Conservation (phyloP, 2,888 invertebrate genomes). For the Atethmia centrago region DNA sequence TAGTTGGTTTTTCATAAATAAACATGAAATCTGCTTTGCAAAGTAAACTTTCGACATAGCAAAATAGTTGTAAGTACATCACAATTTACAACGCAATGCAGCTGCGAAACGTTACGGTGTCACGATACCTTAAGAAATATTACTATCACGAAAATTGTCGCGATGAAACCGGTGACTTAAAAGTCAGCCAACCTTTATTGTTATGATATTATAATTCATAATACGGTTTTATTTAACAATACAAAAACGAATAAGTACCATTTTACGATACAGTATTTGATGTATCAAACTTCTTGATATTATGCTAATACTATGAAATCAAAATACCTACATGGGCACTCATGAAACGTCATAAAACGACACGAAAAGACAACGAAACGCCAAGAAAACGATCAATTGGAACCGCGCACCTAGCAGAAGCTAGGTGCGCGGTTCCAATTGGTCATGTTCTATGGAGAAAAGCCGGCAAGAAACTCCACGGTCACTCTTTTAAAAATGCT, state of each 20-base stretch:
- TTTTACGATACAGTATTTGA: conserved; percentile 12
- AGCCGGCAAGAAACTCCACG: too few species aligned
- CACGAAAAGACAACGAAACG: too few species aligned
- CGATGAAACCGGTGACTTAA: conserved; percentile 49
- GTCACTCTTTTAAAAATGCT: too few species aligned
- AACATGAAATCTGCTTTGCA: conserved; percentile 37
- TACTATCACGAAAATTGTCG: conserved; percentile 75
- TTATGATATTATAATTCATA: conserved; percentile 12
- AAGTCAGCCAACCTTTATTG: conserved; percentile 49
- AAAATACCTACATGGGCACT: too few species aligned
- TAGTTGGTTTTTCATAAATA: conserved; percentile 23
- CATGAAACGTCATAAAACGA: too few species aligned
- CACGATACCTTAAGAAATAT: conserved; percentile 81
- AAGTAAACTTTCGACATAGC: conserved; percentile 71
- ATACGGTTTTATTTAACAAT: conserved; percentile 14
- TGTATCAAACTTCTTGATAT: conserved; percentile 18
- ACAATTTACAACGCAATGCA: conserved; percentile 77
- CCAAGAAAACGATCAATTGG: too few species aligned
- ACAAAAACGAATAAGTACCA: neutral
- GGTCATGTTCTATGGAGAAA: too few species aligned
- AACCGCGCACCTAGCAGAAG: too few species aligned
- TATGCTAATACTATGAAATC: conserved; percentile 48
- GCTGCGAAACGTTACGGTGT: conserved; percentile 79
- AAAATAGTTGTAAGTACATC: conserved; percentile 70
- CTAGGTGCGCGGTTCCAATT: too few species aligned